Percentiles rank a stretch among this genome's conserved stretches.
Conservation (phyloP, 2,113 vertebrate genomes). For the Trogon melanurus region DNA sequence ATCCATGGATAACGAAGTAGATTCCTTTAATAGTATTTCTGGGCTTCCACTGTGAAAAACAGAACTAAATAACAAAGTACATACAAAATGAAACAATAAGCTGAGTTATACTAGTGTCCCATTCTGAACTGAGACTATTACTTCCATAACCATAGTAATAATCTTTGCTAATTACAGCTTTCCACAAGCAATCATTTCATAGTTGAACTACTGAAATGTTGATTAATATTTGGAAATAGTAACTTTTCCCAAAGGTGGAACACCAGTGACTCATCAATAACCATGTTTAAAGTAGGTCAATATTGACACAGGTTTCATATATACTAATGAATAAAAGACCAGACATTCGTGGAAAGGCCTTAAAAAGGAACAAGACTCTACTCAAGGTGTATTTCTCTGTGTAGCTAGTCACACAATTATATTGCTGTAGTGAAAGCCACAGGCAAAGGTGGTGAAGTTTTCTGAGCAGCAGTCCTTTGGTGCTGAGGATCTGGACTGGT, state of each 20-base stretch:
- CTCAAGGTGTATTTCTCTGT: not conserved
- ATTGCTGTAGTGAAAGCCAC: not conserved
- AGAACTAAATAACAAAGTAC: not conserved
- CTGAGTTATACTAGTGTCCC: not conserved
- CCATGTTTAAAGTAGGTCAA: not conserved
- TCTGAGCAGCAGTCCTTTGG: not conserved
- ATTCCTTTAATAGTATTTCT: not conserved
- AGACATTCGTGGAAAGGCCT: not conserved
- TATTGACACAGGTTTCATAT: not conserved
- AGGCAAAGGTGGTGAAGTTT: not conserved
- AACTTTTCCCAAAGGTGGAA: not conserved
- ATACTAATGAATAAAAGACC: not conserved
- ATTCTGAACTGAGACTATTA: not conserved
- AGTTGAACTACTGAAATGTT: not conserved
- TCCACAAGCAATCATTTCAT: not conserved
- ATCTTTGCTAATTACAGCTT: conserved; percentile 16
- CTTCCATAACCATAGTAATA: not conserved
- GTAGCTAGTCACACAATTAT: not conserved
- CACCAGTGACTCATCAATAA: not conserved
- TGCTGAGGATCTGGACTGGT: not conserved
- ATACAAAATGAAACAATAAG: not conserved
- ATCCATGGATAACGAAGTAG: not conserved
- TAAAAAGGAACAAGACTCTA: not conserved
- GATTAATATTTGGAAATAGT: not conserved
- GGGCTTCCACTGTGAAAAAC: not conserved